Evolutionary conservation across 2,797 vertebrate species (phyloP), one percentile per base, ranked within the genome.

Genomic region (Pangasius macronema): DNA sequence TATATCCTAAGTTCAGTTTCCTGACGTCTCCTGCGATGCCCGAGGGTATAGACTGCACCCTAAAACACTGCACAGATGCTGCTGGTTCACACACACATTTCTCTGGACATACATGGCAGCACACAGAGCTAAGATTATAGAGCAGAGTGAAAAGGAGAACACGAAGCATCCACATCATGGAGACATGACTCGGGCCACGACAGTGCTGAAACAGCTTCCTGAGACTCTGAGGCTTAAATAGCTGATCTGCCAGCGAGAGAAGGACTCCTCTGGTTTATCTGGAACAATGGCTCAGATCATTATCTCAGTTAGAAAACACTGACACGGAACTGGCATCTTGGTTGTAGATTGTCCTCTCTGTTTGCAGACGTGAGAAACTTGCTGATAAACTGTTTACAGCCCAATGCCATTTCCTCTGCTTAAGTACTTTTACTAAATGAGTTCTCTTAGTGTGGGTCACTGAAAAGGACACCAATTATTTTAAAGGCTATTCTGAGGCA

Each of bases 331-430:
- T 86, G 88, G 81, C 81, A 93, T 94, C 93, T 94, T 93, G 95
- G 90, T 92, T 93, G 94, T 94, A 95, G 95, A 93, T 92, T 90
- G 68, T 91, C 91, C 94, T 93, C 72, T 92, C 92, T 94, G 94
- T 95, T 93, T 94, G 91, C 89, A 93, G 92, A 95, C 89, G 92
- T 95, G 94, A 24, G 93, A 95, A 94, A 94, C 94, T 90, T 93
- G 91, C 87, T 90, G 95, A 96, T 91, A 92, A 91, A 87, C 86
- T 94, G 95, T 96, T 96, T 96, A 96, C 95, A 94, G 93, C 92
- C 95, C 95, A 94, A 94, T 90, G 92, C 87, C 92, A 92, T 95
- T 96, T 96, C 94, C 95, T 95, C 93, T 93, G 94, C 93, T 93
- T 39, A 67, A 63, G 22, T 39, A 81, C 68, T 79, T 61, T 67